These are phyloP conservation scores for Camponotus fellah DNA, from an alignment of 2,888 invertebrate genomes.

Conservation along the genomic window DNA sequence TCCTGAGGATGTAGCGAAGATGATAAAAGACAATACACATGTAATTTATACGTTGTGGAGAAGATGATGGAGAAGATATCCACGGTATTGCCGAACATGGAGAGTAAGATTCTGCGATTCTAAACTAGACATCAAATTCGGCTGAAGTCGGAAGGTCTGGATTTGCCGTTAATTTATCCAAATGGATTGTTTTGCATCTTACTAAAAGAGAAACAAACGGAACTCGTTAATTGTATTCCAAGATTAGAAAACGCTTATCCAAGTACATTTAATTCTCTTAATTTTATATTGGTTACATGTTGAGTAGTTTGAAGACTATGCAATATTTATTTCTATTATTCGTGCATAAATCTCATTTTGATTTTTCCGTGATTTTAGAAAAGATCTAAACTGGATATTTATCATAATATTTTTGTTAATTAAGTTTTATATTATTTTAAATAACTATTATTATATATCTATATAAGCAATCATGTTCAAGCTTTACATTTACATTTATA, in stretches of 20 bases:
- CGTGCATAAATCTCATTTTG: background rate
- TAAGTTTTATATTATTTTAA: background rate
- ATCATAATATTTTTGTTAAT: background rate
- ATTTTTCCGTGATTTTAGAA: background rate
- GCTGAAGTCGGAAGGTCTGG: conserved; percentile 95
- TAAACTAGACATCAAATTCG: conserved; percentile 91
- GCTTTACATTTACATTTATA: conserved; percentile 48
- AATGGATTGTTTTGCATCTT: conserved; percentile 95
- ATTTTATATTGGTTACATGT: background rate
- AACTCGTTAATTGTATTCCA: conserved; percentile 90
- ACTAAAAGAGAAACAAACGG: conserved; percentile 91
- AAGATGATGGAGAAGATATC: conserved; percentile 92
- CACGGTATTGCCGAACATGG: conserved; percentile 95
- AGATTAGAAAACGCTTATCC: conserved; percentile 91
- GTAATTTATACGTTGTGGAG: conserved; percentile 92
- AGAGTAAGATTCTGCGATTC: conserved; percentile 94
- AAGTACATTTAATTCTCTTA: conserved; percentile 65
- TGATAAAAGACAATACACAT: conserved; percentile 92
- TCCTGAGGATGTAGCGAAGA: conserved; percentile 87
- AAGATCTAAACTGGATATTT: background rate
- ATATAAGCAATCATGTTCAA: background rate
- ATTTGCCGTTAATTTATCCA: conserved; percentile 93
- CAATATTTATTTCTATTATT: background rate
- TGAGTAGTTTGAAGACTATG: background rate
- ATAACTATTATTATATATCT: background rate